Base-by-base conservation (phyloP, 2,113 vertebrate genomes). In the Eupsittula cactorum region DNA sequence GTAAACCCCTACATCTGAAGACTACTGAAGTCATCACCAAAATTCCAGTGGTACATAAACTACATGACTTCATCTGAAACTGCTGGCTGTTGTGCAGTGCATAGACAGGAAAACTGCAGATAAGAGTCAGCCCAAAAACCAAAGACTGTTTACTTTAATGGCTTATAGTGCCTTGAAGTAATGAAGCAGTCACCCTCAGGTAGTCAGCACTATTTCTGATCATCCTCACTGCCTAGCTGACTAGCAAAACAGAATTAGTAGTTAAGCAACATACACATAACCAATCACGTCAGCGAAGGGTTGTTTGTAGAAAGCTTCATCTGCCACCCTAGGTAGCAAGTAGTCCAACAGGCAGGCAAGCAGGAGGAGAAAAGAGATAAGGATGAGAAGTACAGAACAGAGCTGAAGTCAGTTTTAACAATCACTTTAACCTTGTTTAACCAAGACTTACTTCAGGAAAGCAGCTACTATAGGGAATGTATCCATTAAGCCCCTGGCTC, bases 221-320 rank as follows among this genome's bases (percentile, higher is more conserved):
- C 47, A 35, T 91, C 33, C 82, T 87, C 21, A 76, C 69, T 75
- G 90, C 10, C 52, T 42, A 92, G 89, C 13, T 88, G 78, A 93
- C 94, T 92, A 94, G 95, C 83, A 98, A 98, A 95, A 97, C 94
- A 98, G 95, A 98, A 98, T 98, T 98, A 99, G 98, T 98, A 99
- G 98, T 99, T 99, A 98, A 98, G 98, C 98, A 98, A 99, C 99
- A 99, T 99, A 99, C 99, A 99, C 99, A 99, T 99, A 99, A 99
- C 99, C 99, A 99, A 99, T 99, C 98, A 99, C 97, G 94, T 99
- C 99, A 99, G 99, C 99, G 99, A 99, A 99, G 98, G 99, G 99
- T 98, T 99, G 99, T 98, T 99, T 99, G 99, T 99, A 99, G 99
- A 99, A 99, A 98, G 99, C 99, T 99, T 99, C 99, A 97, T 99